Percentiles rank a stretch among this genome's conserved stretches.
phyloP scores from a whole-genome alignment of 2,113 vertebrate species.

The Coryphaenoides rupestris region DNA sequence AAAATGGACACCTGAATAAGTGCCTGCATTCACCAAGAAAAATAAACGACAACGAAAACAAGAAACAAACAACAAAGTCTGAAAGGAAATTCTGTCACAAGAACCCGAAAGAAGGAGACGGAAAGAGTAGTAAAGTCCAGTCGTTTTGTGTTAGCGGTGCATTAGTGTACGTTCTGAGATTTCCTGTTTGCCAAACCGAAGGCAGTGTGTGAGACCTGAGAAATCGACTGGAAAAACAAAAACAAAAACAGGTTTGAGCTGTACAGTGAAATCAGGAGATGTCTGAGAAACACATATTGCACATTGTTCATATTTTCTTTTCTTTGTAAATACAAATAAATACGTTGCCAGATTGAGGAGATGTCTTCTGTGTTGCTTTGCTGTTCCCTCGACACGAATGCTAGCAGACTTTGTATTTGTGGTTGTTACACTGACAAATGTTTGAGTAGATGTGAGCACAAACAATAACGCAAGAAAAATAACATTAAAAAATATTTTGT shows the following conservation, averaged over 20 bases:
- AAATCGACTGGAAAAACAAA: constrained; percentile 55
- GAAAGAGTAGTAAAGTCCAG: constrained; percentile 47
- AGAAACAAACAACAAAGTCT: constrained; percentile 15
- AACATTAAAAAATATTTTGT: too few species aligned
- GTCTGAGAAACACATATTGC: constrained; percentile 73
- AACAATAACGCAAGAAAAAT: too few species aligned
- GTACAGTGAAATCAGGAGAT: constrained; percentile 52
- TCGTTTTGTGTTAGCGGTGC: constrained; percentile 41
- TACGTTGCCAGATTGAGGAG: constrained; percentile 42
- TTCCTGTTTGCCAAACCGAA: constrained; percentile 56
- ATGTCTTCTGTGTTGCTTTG: not conserved
- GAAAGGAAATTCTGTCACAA: constrained; percentile 22
- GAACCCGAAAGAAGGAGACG: constrained; percentile 17
- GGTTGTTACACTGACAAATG: too few species aligned
- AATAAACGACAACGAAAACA: constrained; percentile 6
- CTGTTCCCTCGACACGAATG: not conserved
- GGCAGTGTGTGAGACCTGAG: constrained; percentile 69
- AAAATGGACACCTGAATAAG: constrained; percentile 58
- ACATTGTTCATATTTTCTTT: constrained; percentile 46
- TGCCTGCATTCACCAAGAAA: constrained; percentile 18
- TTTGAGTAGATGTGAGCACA: too few species aligned
- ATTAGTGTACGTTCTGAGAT: constrained; percentile 69
- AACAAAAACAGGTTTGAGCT: constrained; percentile 43
- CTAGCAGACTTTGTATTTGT: too few species aligned
- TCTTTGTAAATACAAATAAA: constrained; percentile 60